Evolutionary conservation across 2,113 vertebrate genomes (phyloP).

Genomic region (Cacatua alba): DNA sequence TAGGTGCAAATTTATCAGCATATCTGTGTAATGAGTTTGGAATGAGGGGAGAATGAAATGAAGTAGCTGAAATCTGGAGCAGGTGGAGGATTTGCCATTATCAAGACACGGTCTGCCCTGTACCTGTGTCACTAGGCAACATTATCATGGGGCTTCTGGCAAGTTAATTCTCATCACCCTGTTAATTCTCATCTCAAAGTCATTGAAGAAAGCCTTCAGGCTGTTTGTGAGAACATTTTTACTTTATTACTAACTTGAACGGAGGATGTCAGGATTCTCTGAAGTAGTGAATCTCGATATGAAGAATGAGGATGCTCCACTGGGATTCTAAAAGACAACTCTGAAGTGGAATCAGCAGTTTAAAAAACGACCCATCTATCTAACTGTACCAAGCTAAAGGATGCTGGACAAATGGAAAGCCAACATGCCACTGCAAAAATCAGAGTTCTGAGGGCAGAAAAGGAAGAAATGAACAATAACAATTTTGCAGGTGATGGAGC

Average conservation of each 20-base stretch:
- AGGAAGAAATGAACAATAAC: background rate
- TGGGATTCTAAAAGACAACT: background rate
- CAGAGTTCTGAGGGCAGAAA: background rate
- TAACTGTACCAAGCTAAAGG: background rate
- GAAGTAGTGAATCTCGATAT: accelerated
- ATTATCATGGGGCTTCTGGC: background rate
- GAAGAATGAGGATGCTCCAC: background rate
- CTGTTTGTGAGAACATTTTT: background rate
- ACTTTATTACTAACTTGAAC: background rate
- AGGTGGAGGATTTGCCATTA: background rate
- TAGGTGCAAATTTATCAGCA: background rate
- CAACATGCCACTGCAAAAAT: background rate
- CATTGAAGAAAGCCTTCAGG: background rate
- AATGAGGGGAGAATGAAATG: background rate
- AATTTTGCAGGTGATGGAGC: background rate
- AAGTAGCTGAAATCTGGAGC: background rate
- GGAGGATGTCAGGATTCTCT: background rate
- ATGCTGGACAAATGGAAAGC: background rate
- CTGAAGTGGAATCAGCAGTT: background rate
- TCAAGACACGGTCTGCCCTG: background rate
- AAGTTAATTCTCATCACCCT: background rate
- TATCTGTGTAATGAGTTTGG: background rate
- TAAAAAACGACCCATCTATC: accelerated
- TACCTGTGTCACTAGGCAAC: background rate
- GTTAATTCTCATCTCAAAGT: background rate